Evolutionary conservation across 1,140 invertebrate species (phyloP), one percentile per base, ranked within the genome.

Genomic region (Cydia splendana): DNA sequence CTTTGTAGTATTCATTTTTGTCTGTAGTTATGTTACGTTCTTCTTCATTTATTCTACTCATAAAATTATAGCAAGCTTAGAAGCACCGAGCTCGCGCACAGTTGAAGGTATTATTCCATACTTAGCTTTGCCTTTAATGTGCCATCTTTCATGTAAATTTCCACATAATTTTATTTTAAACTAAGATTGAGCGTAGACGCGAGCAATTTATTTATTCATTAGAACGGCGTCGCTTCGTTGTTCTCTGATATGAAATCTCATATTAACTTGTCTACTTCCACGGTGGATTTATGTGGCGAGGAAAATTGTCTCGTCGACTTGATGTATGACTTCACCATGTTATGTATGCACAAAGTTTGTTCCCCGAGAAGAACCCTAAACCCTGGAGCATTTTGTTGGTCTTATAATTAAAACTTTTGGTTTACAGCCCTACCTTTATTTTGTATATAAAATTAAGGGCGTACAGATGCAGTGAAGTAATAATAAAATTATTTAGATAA

Each of bases 251-350:
- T 71, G 67, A 71, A 71, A 71, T 71, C 34, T 71, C 67, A 71
- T 71, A 71, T 71, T 71, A 71, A 71, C 67, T 71, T 71, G 67
- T 71, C 67, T 71, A 71, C 67, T 71, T 71, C 67, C 67, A 71
- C 67, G 34, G 7, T 71, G 67, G 67, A 71, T 71, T 71, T 71
- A 71, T 45, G 67, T 71, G 67, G 67, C 67, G 67, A 18, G 67
- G 67, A 71, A 71, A 71, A 71, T 71, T 71, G 67, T 71, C 67
- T 24, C 34, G 67, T 34, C 67, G 30, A 34, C 18, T 38, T 71
- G 67, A 71, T 71, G 67, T 71, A 71, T 45, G 67, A 18, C 30
- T 71, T 71, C 34, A 38, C 30, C 28, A 45, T 38, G 67, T 71
- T 71, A 45, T 71, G 34, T 71, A 71, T 71, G 67, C 67, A 71